A percentile compares a stretch with the other conserved stretches of the same genome.
Conservation (phyloP, 2,797 vertebrate species). For the Falco novaeseelandiae region DNA sequence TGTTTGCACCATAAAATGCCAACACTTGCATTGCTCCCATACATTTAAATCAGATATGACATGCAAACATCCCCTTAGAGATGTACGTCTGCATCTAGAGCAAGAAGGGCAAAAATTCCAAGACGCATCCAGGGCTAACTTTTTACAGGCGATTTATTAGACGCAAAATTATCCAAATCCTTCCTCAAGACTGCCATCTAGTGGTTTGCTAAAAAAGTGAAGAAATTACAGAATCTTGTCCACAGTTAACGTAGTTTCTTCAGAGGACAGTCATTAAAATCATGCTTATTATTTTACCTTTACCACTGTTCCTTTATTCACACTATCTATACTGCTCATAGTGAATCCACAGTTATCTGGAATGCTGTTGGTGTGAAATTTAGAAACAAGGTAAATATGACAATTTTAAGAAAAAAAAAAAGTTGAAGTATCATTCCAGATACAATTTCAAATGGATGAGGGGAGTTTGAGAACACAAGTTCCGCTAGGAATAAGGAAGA, state of each 20-base stretch:
- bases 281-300: background rate
- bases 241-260: accelerated
- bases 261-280: background rate
- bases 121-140: background rate
- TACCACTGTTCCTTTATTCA: background rate
- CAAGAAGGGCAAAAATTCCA: background rate
- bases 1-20: background rate
- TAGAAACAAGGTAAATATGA: background rate
- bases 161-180: background rate
- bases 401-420: background rate
- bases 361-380: background rate
- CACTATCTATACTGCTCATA: background rate
- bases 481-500: background rate
- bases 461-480: background rate
- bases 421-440: background rate
- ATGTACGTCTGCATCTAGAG: background rate
- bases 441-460: background rate
- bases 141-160: background rate
- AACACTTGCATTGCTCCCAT: background rate
- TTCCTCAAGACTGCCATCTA: constrained; percentile 65
- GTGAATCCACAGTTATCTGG: background rate
- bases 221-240: background rate
- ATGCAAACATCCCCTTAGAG: background rate
- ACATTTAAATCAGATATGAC: background rate
- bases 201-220: background rate